phyloP scores from a whole-genome alignment of 1,140 invertebrate species.

The Hermetia illucens region DNA sequence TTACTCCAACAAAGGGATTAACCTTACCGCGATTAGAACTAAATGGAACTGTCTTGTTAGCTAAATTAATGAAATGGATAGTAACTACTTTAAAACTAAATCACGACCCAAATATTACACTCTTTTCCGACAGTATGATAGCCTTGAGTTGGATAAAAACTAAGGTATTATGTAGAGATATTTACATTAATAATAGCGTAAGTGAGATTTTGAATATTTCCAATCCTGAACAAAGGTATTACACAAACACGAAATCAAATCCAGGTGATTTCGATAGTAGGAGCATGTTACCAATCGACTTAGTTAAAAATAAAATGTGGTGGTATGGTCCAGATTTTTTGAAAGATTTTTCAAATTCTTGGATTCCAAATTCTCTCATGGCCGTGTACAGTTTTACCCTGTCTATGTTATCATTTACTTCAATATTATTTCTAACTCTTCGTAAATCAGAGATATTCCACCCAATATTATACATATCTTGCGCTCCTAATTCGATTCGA shows the following conservation, averaged over 20 bases:
- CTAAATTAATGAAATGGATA: no score
- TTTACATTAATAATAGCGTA: neutral
- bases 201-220: neutral
- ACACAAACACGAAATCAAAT: slow-evolving; percentile 20
- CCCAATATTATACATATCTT: no score
- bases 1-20: slow-evolving; percentile 29
- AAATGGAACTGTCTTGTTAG: no score
- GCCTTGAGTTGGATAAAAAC: neutral
- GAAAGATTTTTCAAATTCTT: no score
- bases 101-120: no score
- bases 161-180: neutral
- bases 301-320: slow-evolving; percentile 21
- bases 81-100: no score
- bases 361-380: slow-evolving; percentile 4
- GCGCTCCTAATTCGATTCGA: no score
- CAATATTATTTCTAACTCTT: no score
- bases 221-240: slow-evolving; percentile 14
- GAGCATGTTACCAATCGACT: slow-evolving; percentile 13
- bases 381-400: no score
- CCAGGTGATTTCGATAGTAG: slow-evolving; percentile 31
- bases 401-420: no score
- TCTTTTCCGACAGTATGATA: no score
- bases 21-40: slow-evolving; percentile 36
- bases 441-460: no score
- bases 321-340: slow-evolving; percentile 21